Conservation (phyloP, 2,888 invertebrate genomes). For the Limnephilus rhombicus region DNA sequence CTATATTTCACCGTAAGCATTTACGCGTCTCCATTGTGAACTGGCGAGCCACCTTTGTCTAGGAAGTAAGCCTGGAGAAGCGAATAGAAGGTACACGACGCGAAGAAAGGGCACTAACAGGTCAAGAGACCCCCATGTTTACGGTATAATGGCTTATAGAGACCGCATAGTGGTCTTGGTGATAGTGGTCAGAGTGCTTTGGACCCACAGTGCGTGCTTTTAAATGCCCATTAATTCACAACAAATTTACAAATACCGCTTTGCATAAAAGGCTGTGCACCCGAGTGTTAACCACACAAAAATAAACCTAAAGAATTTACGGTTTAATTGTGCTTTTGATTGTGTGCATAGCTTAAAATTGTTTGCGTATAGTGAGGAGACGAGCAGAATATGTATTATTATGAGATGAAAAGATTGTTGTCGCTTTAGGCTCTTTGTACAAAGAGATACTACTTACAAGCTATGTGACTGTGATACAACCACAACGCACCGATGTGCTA, state of each 20-base stretch:
- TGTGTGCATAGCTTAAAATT: constrained; percentile 14
- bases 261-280: background rate
- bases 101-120: background rate
- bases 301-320: constrained; percentile 12
- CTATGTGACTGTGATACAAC: too few relatives aligned
- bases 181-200: background rate
- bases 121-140: constrained; percentile 50
- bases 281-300: constrained; percentile 13
- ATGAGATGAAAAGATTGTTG: background rate
- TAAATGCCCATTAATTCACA: constrained; percentile 44
- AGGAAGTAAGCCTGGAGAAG: background rate
- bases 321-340: constrained; percentile 20
- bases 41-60: background rate
- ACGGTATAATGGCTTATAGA: constrained; percentile 38
- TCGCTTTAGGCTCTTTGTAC: background rate
- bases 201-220: constrained; percentile 34
- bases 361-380: background rate
- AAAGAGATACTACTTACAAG: too few relatives aligned
- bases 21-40: background rate
- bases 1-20: background rate
- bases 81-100: background rate
- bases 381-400: background rate
- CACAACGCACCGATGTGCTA: too few relatives aligned
- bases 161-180: background rate
- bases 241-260: constrained; percentile 22